Base-by-base conservation (phyloP, 2,888 invertebrate genomes). In the Ophraella communa region DNA sequence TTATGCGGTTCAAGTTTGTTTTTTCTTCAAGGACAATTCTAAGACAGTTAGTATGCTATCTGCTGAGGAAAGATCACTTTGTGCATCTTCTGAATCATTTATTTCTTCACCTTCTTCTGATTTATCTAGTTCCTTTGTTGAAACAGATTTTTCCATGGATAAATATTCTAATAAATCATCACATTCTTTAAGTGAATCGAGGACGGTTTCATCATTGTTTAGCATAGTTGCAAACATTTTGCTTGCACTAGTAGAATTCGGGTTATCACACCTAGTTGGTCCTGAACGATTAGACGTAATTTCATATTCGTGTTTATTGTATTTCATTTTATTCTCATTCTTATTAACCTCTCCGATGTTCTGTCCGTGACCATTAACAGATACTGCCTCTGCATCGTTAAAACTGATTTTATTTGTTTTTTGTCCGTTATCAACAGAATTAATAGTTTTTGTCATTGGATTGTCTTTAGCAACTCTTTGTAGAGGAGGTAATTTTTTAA, bases 201-300 rank as follows among this genome's bases (percentile, higher is more conserved):
- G 58, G 42, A 68, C 54, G 23, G 67, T 64, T n/a, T n/a, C n/a
- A 21, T 71, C 73, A 33, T 69, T 71, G 8, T 70, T 74, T 30
- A 80, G 61, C 33, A 79, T 64, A 51, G 75, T 77, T 60, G 79
- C 75, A 33, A 81, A 76, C 49, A 80, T 76, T 44, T 75, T 74
- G 49, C 73, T 76, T 11, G 76, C 77, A 10, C 65, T 68, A 53
- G 65, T 72, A 1, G 64, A 33, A 42, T 72, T 73, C 45, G 63
- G 69, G 20, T 64, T 27, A 11, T 67, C 70, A 49, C 68, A 71
- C 14, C 20, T 45, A 56, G 27, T 30, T 8, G 27, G 44, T 20
- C 21, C 21, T 17, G 45, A 23, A 47, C 23, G 21, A 10, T 49
- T 23, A 5, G 49, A 10, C 14, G 17, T 10, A n/a, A 8, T 10